Percentiles rank a stretch among this genome's conserved stretches.
Evolutionary conservation across 1,140 invertebrate genomes (phyloP).

Genomic region (Stegodyphus mimosarum): DNA sequence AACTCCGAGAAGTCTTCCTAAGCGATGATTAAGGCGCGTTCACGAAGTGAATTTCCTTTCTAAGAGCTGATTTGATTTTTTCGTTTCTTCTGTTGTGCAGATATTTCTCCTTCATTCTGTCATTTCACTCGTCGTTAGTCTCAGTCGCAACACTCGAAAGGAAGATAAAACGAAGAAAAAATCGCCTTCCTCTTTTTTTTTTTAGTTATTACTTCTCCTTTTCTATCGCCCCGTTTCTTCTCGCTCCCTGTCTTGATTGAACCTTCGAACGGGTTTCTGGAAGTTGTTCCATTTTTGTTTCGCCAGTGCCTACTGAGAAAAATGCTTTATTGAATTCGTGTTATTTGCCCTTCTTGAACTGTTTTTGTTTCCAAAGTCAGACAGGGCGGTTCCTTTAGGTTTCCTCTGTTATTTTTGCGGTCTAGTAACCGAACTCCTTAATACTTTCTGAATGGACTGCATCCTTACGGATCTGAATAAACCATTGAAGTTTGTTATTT

Average conservation of each 20-base stretch:
- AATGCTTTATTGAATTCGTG: too few species aligned
- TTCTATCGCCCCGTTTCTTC: not conserved
- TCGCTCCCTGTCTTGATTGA: constrained; percentile 15
- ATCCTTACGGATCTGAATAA: too few species aligned
- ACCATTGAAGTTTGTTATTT: too few species aligned
- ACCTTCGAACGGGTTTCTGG: constrained; percentile 16
- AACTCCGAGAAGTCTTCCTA: not conserved
- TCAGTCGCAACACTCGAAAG: not conserved
- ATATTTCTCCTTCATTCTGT: constrained; percentile 17
- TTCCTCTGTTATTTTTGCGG: too few species aligned
- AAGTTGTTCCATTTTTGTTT: constrained; percentile 22
- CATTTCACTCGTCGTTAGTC: constrained; percentile 6
- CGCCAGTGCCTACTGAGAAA: not conserved
- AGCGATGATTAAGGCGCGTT: constrained; percentile 3
- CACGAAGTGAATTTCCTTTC: not conserved
- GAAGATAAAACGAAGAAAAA: not conserved
- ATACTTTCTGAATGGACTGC: too few species aligned
- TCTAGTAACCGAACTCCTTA: too few species aligned
- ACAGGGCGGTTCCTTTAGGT: too few species aligned
- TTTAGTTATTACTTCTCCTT: not conserved
- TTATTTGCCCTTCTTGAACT: too few species aligned
- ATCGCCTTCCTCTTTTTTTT: too few species aligned
- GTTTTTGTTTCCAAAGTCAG: too few species aligned
- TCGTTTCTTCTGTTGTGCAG: not conserved
- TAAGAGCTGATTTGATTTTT: constrained; percentile 19